phyloP scores from a whole-genome alignment of 1,140 invertebrate species.

The Zaprionus ghesquierei region DNA sequence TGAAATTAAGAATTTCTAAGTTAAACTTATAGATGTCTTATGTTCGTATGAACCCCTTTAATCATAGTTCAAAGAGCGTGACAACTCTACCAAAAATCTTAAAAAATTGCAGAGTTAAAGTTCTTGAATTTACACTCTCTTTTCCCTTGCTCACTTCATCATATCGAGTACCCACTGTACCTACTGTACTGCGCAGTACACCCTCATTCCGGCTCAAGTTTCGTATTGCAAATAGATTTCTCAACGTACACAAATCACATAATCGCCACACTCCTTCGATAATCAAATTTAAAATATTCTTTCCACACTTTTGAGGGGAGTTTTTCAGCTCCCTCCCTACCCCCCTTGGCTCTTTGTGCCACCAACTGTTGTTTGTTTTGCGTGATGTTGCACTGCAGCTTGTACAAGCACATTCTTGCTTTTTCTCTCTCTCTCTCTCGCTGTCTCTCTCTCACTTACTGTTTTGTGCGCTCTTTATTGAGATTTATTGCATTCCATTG shows the following conservation, averaged over 20 bases:
- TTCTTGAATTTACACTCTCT: background rate
- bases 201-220: conserved; percentile 10
- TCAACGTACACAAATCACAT: conserved; percentile 69
- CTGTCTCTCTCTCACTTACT: conserved; percentile 20
- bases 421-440: no score
- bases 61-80: no score
- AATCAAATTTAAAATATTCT: conserved; percentile 77
- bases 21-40: no score
- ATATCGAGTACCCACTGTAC: background rate
- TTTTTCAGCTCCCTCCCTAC: background rate
- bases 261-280: conserved; percentile 64
- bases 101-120: no score
- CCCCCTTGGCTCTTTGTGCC: background rate
- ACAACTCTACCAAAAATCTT: no score
- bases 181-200: background rate
- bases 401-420: conserved; percentile 18
- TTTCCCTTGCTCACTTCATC: background rate
- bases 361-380: conserved; percentile 61
- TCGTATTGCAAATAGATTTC: conserved; percentile 59
- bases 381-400: conserved; percentile 35
- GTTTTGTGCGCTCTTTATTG: conserved; percentile 61
- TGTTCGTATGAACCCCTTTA: no score
- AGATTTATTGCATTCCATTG: conserved; percentile 73
- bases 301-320: conserved; percentile 33
- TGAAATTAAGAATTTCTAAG: no score